phyloP scores from a whole-genome alignment of 2,888 invertebrate genomes.

The Coecobrya sp. region DNA sequence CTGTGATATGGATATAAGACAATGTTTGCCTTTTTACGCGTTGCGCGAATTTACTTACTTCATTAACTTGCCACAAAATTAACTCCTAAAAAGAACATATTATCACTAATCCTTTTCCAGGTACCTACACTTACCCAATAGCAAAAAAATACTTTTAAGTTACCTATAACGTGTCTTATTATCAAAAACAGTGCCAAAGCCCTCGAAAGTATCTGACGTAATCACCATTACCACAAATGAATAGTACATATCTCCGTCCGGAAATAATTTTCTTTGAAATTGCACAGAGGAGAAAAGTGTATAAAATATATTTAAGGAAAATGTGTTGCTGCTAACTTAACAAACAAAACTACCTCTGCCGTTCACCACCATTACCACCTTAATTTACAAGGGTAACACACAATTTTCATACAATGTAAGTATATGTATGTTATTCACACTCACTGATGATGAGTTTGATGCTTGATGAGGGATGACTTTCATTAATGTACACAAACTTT shows the following conservation, averaged over 20 bases:
- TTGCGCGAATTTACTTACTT: conserved; percentile 1
- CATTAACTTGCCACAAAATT: conserved; percentile 29
- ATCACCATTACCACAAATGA: neutral
- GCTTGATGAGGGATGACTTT: conserved; percentile 49
- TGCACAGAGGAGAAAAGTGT: neutral
- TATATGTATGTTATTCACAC: conserved; percentile 26
- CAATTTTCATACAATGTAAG: neutral
- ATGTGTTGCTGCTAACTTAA: neutral
- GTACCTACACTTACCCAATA: neutral
- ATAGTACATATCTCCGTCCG: neutral
- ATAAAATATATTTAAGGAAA: neutral
- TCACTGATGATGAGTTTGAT: conserved; percentile 31
- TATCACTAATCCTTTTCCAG: conserved; percentile 2
- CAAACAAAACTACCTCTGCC: neutral
- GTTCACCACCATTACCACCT: neutral
- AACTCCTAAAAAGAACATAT: conserved; percentile 1
- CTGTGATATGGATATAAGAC: neutral
- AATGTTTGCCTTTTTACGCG: neutral
- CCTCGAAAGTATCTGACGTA: neutral
- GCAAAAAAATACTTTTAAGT: neutral
- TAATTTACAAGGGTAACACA: conserved; percentile 23
- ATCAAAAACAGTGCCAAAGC: neutral
- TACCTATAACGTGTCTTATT: neutral
- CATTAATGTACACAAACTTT: conserved; percentile 21
- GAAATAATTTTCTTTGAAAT: neutral